Base-by-base conservation (phyloP, 2,797 vertebrate genomes). In the Squalus acanthias region DNA sequence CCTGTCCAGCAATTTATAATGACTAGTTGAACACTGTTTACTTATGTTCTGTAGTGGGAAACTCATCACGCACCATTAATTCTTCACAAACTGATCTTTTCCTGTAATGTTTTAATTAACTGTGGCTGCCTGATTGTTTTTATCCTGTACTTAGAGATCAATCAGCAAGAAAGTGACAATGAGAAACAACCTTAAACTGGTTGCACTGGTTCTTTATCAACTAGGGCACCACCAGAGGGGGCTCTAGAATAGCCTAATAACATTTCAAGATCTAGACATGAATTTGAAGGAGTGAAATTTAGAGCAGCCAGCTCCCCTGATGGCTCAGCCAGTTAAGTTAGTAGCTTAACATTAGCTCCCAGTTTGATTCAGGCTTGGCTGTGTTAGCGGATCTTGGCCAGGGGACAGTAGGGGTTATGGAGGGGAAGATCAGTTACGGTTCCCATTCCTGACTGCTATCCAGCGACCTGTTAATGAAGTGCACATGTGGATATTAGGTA, bases 161-260 rank as follows among this genome's bases (percentile, higher is more conserved):
- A 63, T 63, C 60, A 63, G 60, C 0, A 63, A 7, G 5, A 63
- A 63, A 63, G 60, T 63, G 5, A 10, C 60, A 63, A 7, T 63
- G 60, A 82, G 60, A 63, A 82, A 39, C 39, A 82, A 82, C 22
- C 57, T 57, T 89, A 89, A 89, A 88, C 50, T 53, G 87, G 29
- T 33, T 91, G 88, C 29, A 12, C 46, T 60, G 29, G 24, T 89
- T 89, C 53, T 89, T 60, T 89, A 29, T 0, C 53, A 33, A n/a
- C 60, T 65, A 92, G 29, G 15, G 60, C 33, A 65, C 89, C 89
- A 92, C 89, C 89, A 92, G 89, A 92, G 89, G 89, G 89, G 15
- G 89, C 89, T 92, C 60, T n/a, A n/a, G 60, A n/a, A 65, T 20
- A 63, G 33, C 15, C 33, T 39, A n/a, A 65, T 92, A 63, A n/a